Evolutionary conservation across 2,888 invertebrate species (phyloP).

Genomic region (Calameuta idolon): DNA sequence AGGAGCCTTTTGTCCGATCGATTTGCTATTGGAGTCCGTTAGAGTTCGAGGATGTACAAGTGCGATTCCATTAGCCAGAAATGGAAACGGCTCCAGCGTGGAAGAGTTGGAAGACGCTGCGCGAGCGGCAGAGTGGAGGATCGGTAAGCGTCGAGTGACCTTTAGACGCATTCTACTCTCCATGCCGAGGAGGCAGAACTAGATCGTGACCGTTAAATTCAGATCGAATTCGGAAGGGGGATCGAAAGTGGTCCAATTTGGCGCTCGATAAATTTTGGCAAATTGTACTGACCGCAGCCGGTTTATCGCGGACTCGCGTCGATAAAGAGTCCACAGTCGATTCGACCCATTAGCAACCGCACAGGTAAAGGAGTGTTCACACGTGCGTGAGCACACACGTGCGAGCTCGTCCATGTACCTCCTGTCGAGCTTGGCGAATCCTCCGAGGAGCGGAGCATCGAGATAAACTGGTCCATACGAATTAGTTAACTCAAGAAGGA

Average conservation of each 20-base stretch:
- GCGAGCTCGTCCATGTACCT: not conserved
- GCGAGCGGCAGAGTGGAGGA: not conserved
- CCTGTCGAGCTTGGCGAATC: not conserved
- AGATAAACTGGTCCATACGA: not conserved
- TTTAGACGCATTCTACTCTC: not conserved
- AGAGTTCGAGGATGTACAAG: not conserved
- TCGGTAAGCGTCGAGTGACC: not conserved
- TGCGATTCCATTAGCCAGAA: not conserved
- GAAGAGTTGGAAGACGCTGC: not conserved
- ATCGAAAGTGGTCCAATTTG: not conserved
- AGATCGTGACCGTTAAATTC: not conserved
- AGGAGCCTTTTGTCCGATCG: not conserved
- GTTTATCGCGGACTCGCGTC: not conserved
- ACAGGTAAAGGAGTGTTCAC: not conserved
- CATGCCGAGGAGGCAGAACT: not conserved
- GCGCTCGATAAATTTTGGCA: not conserved
- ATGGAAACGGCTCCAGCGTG: not conserved
- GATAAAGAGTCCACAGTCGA: not conserved
- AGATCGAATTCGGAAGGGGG: not conserved
- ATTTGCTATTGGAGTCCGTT: not conserved
- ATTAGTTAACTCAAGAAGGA: not conserved
- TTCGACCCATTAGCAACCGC: not conserved
- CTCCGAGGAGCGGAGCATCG: not conserved
- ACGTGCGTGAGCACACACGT: not conserved
- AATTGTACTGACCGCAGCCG: not conserved